Evolutionary conservation across 2,888 invertebrate genomes (phyloP).

Genomic region (Piscicola geometra): DNA sequence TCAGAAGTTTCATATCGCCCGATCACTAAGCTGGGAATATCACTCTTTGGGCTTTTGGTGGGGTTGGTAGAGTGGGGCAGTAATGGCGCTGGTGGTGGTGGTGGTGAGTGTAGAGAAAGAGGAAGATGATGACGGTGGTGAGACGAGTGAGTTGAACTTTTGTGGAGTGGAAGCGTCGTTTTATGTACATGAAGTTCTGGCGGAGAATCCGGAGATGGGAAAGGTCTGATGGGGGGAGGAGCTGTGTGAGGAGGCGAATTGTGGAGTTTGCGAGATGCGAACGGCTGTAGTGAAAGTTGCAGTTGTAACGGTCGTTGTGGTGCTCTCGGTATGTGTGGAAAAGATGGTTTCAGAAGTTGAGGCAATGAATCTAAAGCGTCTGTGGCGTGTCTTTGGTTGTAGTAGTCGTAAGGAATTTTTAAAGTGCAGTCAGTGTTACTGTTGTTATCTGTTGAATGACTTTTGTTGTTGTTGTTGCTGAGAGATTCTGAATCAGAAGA

Average conservation of each 20-base stretch:
- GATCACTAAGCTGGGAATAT: slow-evolving; percentile 46
- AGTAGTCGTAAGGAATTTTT: not conserved
- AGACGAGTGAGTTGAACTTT: slow-evolving; percentile 53
- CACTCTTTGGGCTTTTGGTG: slow-evolving; percentile 43
- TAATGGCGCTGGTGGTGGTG: not conserved
- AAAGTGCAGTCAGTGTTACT: not conserved
- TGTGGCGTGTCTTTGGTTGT: not conserved
- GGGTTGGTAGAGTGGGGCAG: slow-evolving; percentile 38
- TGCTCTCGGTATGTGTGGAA: not conserved
- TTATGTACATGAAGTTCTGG: too few relatives aligned
- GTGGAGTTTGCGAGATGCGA: not conserved
- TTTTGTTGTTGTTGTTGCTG: slow-evolving; percentile 7
- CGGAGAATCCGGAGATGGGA: not conserved
- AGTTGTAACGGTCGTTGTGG: not conserved
- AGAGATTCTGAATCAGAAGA: not conserved
- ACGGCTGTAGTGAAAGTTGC: not conserved
- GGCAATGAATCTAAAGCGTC: not conserved
- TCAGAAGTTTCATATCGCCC: slow-evolving; percentile 64
- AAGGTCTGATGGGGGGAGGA: not conserved
- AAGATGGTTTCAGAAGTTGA: not conserved
- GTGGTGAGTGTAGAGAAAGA: not conserved
- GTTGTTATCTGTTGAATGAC: not conserved
- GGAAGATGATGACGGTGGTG: slow-evolving; percentile 43
- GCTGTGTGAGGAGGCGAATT: not conserved
- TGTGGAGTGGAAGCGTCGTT: too few relatives aligned